phyloP scores from a whole-genome alignment of 2,888 invertebrate genomes.

The Cotesia congregata region DNA sequence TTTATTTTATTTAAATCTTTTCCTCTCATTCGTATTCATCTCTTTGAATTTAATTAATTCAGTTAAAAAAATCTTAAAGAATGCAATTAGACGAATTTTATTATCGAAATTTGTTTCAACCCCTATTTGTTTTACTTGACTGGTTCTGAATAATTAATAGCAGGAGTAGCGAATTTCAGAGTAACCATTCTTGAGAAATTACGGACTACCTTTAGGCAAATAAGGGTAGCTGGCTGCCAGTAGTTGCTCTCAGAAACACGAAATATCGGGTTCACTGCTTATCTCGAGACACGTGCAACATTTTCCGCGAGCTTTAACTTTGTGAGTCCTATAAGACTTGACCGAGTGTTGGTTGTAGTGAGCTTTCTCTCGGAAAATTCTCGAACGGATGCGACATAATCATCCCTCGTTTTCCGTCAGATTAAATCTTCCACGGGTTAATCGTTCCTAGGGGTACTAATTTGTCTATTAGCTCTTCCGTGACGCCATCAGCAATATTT shows the following conservation, averaged over 20 bases:
- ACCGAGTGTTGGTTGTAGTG: constrained; percentile 33
- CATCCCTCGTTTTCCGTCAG: constrained; percentile 61
- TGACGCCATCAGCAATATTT: constrained; percentile 43
- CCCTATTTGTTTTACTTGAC: constrained; percentile 25
- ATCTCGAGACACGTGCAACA: constrained; percentile 23
- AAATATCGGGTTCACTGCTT: constrained; percentile 18
- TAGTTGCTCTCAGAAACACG: constrained; percentile 10
- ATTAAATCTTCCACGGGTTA: constrained; percentile 61
- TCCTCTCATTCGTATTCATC: constrained; percentile 32
- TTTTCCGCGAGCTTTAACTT: constrained; percentile 25
- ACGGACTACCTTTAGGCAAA: constrained; percentile 7
- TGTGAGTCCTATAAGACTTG: constrained; percentile 12
- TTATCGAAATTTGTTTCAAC: constrained; percentile 36
- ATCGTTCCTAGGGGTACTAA: constrained; percentile 59
- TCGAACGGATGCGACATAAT: constrained; percentile 55
- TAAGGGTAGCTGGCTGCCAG: constrained; percentile 8
- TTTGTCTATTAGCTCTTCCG: constrained; percentile 49
- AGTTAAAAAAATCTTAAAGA: constrained; percentile 18
- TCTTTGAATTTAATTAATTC: neutral
- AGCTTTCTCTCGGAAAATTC: constrained; percentile 46
- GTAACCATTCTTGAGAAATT: constrained; percentile 17
- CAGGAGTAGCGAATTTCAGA: constrained; percentile 24
- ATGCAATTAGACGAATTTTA: constrained; percentile 41
- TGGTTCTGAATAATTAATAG: constrained; percentile 30
- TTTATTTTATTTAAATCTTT: constrained; percentile 10